A percentile compares a stretch with the other conserved stretches of the same genome.
Evolutionary conservation across 1,140 invertebrate species (phyloP).

Genomic region (Anagrus nilaparvatae): DNA sequence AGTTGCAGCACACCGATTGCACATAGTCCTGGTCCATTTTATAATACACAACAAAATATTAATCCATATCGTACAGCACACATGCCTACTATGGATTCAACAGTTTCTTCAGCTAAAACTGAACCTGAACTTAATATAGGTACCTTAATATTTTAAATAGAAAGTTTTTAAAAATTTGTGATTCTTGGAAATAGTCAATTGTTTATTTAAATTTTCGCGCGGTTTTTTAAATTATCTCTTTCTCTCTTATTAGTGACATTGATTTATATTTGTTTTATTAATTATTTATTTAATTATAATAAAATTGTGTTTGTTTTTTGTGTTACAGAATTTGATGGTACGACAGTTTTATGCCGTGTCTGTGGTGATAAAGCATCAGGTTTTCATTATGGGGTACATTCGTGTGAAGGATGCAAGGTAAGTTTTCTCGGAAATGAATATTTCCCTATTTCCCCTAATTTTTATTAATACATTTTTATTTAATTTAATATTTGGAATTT

Average conservation of each 20-base stretch:
- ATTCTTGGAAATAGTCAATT: too few relatives aligned
- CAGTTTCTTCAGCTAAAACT: slow-evolving; percentile 46
- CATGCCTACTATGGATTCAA: slow-evolving; percentile 49
- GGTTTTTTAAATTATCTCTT: neutral
- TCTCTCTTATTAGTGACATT: neutral
- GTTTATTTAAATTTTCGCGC: neutral
- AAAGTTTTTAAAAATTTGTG: too few relatives aligned
- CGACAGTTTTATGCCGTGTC: slow-evolving; percentile 94
- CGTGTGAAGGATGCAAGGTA: slow-evolving; percentile 99
- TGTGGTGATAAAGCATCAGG: slow-evolving; percentile 98
- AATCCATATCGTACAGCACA: too few relatives aligned
- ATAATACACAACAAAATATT: too few relatives aligned
- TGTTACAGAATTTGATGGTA: slow-evolving; percentile 96
- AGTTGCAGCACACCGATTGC: too few relatives aligned
- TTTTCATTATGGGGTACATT: slow-evolving; percentile 98
- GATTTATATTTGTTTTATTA: neutral
- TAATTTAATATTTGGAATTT: too few relatives aligned
- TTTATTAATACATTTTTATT: too few relatives aligned
- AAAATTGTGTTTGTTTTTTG: slow-evolving; percentile 32
- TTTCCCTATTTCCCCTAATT: too few relatives aligned
- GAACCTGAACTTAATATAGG: slow-evolving; percentile 51
- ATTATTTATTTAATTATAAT: neutral
- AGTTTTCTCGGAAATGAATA: slow-evolving; percentile 42
- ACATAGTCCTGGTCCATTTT: too few relatives aligned
- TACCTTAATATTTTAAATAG: too few relatives aligned